phyloP scores from a whole-genome alignment of 2,113 vertebrate species.

The Rhinoderma darwinii region DNA sequence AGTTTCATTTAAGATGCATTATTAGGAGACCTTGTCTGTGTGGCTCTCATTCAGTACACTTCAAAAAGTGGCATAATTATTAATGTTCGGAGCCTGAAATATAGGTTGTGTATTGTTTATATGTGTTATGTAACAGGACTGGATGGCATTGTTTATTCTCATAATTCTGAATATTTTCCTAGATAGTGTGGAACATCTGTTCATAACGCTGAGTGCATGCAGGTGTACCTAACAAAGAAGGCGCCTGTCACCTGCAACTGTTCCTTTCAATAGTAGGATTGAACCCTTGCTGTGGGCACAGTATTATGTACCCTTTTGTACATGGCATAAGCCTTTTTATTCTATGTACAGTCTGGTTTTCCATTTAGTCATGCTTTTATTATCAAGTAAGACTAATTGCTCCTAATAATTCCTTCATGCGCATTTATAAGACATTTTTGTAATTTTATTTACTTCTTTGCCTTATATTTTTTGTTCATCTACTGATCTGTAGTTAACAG shows the following conservation, averaged over 20 bases:
- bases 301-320: neutral
- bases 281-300: conserved; percentile 11
- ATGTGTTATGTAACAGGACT: neutral
- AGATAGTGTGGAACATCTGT: conserved; percentile 41
- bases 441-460: neutral
- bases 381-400: neutral
- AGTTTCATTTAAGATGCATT: neutral
- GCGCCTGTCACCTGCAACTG: conserved; percentile 39
- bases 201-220: conserved; percentile 25
- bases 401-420: neutral
- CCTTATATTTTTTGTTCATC: neutral
- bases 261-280: conserved; percentile 29
- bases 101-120: neutral
- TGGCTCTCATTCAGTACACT: no score
- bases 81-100: neutral
- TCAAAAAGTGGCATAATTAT: neutral
- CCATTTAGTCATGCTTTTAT: neutral
- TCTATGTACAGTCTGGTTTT: neutral
- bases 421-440: neutral
- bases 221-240: conserved; percentile 49
- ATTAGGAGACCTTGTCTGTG: neutral
- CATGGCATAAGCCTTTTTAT: conserved; percentile 14
- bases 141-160: neutral
- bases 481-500: neutral
- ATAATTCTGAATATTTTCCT: conserved; percentile 15